Conservation (phyloP, 2,113 vertebrate genomes). For the Haliaeetus leucogaster region DNA sequence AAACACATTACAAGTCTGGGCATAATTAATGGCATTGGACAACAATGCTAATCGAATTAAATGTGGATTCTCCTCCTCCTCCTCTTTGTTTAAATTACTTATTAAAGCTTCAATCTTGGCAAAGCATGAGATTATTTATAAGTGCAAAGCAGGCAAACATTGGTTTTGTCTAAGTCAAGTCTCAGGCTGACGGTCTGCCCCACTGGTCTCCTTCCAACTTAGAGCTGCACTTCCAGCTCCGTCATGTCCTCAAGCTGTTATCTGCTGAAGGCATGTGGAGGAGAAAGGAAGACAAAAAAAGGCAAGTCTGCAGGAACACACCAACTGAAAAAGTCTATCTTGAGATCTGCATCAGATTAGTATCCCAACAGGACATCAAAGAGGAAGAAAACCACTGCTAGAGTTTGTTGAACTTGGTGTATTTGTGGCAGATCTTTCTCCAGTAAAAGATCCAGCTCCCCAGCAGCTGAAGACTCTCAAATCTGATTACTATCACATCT, state of each 20-base stretch:
- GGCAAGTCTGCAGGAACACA: background rate
- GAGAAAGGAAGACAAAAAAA: background rate
- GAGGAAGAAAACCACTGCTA: background rate
- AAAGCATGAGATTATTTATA: background rate
- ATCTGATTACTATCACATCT: background rate
- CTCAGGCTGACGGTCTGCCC: background rate
- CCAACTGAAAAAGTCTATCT: background rate
- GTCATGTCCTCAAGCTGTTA: background rate
- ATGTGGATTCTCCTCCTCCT: background rate
- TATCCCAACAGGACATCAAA: background rate
- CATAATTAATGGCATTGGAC: background rate
- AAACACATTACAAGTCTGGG: background rate
- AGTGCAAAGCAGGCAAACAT: background rate
- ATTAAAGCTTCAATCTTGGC: background rate
- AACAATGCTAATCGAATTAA: conserved; percentile 47
- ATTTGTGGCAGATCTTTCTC: background rate
- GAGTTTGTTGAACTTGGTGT: background rate
- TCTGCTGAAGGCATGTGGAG: background rate
- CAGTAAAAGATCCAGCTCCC: background rate
- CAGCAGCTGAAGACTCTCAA: background rate
- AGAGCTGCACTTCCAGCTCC: background rate
- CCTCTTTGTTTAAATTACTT: background rate
- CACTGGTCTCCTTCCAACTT: background rate
- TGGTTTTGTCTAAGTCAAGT: background rate
- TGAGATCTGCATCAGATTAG: background rate